Base-by-base conservation (phyloP, 2,888 invertebrate genomes). In the Atethmia centrago region DNA sequence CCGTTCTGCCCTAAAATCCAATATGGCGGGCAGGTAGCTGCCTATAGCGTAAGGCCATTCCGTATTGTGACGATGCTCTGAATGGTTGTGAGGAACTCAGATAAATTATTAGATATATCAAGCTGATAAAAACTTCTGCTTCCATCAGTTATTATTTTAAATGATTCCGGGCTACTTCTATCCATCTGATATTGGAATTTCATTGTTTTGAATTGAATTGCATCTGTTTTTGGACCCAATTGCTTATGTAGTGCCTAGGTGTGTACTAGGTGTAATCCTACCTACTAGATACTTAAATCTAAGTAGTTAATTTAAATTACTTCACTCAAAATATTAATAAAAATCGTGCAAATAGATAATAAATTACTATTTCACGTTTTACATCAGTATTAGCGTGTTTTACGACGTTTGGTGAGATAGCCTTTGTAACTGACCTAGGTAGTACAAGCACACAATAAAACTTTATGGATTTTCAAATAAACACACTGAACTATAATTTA, bases 11-110 rank as follows among this genome's bases (percentile, higher is more conserved):
- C 79, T 81, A 81, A 79, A 87, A 91, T 88, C 85, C 91, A 94
- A 94, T 87, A 96, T 95, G 96, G 96, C 94, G 93, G 93, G 87
- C 59, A 62, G 72, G 72, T 82, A 83, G 71, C 82, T 90, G 90
- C 90, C 88, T 90, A 91, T 90, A 85, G 87, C 86, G 80, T 86
- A 87, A 88, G 88, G 90, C 90, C 92, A 94, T 92, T 95, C 90
- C 89, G 90, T 92, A 93, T 92, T 93, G 90, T 93, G 91, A 90
- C 83, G 80, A 87, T 82, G 79, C 85, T 85, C 83, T 89, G 90
- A 89, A 89, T 86, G 89, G 91, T 87, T 89, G 89, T 79, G 42
- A 74, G 84, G 67, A 79, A 71, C 82, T 74, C 77, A 74, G 71
- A 82, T 79, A 63, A 83, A 82, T 84, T 85, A 79, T 78, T n/a